Evolutionary conservation across 2,888 invertebrate species (phyloP), one percentile per base, ranked within the genome.

Genomic region (Antheraea assamensis): DNA sequence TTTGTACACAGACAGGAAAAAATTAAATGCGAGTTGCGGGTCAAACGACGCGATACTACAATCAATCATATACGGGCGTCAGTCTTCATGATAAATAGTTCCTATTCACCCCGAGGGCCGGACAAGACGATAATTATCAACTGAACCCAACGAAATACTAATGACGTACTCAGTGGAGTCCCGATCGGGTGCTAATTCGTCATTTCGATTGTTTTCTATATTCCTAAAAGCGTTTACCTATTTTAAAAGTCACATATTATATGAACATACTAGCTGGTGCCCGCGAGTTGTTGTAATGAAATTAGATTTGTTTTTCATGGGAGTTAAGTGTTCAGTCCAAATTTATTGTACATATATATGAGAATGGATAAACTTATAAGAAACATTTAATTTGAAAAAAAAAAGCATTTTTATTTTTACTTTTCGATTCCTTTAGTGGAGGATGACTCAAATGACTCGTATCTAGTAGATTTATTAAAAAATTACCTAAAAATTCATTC

Each of bases 61-160:
- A 76, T 78, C 75, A 72, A 76, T 78, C 78, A 76, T 76, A 72
- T 73, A 76, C 75, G 76, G 71, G 55, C 72, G 74, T 74, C 75
- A 77, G 73, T 72, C 55, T 71, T 61, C 64, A 42, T 74, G 76
- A 77, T 77, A 72, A 74, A 77, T 77, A 70, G 72, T 72, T 72
- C 58, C 70, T 70, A 17, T 64, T 72, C 58, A 68, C 75, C 74
- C 72, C 71, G 72, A 71, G 74, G 73, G 71, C 71, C 61, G 68
- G 35, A 74, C 74, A 68, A 72, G 71, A 74, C 68, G 74, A 74
- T 74, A 74, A 74, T 74, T 74, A 74, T 70, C 73, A 70, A 70
- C 73, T 68, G 35, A 73, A 58, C 70, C 70, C 73, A 73, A 42
- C 70, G 73, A 68, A 68, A 42, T 58, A 73, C 73, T 70, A 42